These are phyloP conservation scores for Schlechtendalia chinensis DNA, from an alignment of 1,140 invertebrate genomes.

Conservation along the genomic window DNA sequence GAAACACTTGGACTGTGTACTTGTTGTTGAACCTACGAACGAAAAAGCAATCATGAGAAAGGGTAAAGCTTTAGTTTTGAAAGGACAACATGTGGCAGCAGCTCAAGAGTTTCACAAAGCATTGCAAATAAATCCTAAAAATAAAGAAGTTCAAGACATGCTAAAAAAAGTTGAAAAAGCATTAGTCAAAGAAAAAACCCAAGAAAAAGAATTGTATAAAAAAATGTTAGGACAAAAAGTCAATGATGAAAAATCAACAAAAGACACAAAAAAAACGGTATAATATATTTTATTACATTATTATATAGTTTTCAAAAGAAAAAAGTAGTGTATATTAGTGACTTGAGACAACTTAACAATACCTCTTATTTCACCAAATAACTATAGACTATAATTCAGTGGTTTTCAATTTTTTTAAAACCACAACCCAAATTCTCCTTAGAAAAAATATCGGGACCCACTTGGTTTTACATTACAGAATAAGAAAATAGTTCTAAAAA, in stretches of 20 bases:
- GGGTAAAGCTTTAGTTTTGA: slow-evolving; percentile 68
- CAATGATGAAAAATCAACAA: slow-evolving; percentile 51
- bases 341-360: too few species aligned
- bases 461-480: too few species aligned
- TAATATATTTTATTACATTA: neutral
- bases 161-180: slow-evolving; percentile 62
- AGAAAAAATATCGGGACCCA: neutral
- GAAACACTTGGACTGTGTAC: slow-evolving; percentile 76
- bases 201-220: slow-evolving; percentile 65
- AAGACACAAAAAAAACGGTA: slow-evolving; percentile 11
- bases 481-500: too few species aligned
- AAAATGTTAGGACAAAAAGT: slow-evolving; percentile 63
- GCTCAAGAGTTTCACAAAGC: slow-evolving; percentile 63
- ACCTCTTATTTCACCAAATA: too few species aligned
- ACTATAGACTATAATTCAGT: too few species aligned
- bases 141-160: slow-evolving; percentile 62
- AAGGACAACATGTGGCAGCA: slow-evolving; percentile 65
- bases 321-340: too few species aligned
- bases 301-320: neutral
- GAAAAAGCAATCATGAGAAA: slow-evolving; percentile 87
- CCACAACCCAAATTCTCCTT: too few species aligned
- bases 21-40: slow-evolving; percentile 80
- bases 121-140: slow-evolving; percentile 62
- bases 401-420: neutral
- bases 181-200: slow-evolving; percentile 60